Base-by-base conservation (phyloP, 2,888 invertebrate genomes). In the Autographa gamma region DNA sequence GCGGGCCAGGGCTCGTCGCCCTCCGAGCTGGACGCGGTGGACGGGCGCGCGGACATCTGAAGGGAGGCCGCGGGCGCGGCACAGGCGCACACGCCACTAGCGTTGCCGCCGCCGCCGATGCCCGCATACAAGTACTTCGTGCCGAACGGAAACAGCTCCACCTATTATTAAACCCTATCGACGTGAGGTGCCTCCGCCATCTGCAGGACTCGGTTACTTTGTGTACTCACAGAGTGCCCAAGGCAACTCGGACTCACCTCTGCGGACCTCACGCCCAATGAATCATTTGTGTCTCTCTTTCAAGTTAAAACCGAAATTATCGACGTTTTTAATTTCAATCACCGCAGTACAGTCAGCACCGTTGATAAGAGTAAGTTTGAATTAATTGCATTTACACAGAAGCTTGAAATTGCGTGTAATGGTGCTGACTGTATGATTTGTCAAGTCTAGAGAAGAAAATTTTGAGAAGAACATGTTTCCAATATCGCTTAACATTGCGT, bases 21-120 rank as follows among this genome's bases (percentile, higher is more conserved):
- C 83, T 95, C 93, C 86, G 95, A 97, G 85, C 96, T 98, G 92
- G 98, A 82, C 52, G 89, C 90, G 75, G 89, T 87, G 73, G 97
- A 97, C 91, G 96, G 97, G 90, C 97, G 96, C 85, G 94, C 93
- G 85, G 94, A 95, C 90, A 96, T 95, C 88, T 95, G 95, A 95
- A 95, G 94, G 89, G 93, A 90, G 90, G 93, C 94, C 85, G 95
- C 95, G 95, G 95, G 94, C 90, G 88, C 91, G 91, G 89, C 82
- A 76, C 86, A 77, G 79, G 83, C 85, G 71, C 84, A 74, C 77
- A 80, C 87, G 77, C 85, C 88, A 66, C 74, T 82, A 19, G 84
- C 81, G 60, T 69, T 88, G 82, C 88, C 88, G 71, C 91, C 91
- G 64, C 91, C 91, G 86, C 92, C 92, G 90, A 90, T 93, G 90